phyloP scores from a whole-genome alignment of 2,888 invertebrate species.

The Crematogaster levior region DNA sequence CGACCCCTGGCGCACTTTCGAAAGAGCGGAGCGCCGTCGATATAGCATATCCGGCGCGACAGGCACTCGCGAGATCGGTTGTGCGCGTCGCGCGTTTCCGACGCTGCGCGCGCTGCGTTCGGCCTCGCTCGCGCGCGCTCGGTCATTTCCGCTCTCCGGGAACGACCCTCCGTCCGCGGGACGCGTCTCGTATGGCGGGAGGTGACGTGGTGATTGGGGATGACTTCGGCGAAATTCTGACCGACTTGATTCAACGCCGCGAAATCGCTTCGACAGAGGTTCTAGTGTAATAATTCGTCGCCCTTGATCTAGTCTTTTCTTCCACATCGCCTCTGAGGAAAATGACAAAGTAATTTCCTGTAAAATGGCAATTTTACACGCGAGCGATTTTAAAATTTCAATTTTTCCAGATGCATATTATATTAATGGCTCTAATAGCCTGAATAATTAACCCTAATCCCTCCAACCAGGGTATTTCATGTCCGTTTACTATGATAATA shows the following conservation, averaged over 20 bases:
- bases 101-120: background rate
- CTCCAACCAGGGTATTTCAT: no score
- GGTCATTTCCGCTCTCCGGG: background rate
- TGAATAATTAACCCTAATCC: no score
- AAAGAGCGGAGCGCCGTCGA: slow-evolving; percentile 34
- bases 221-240: background rate
- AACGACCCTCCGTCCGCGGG: no score
- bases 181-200: background rate
- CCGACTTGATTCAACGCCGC: background rate
- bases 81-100: slow-evolving; percentile 8
- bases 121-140: background rate
- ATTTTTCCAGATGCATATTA: no score
- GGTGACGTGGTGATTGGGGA: background rate
- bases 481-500: no score
- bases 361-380: no score
- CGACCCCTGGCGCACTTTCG: slow-evolving; percentile 44
- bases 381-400: no score
- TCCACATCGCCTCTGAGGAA: no score
- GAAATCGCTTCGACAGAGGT: background rate
- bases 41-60: slow-evolving; percentile 10
- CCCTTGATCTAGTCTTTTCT: no score
- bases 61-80: slow-evolving; percentile 29
- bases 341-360: no score
- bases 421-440: no score
- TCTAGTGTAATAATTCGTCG: no score